phyloP scores from a whole-genome alignment of 1,140 invertebrate species.

The Oncopodura yosiiana region DNA sequence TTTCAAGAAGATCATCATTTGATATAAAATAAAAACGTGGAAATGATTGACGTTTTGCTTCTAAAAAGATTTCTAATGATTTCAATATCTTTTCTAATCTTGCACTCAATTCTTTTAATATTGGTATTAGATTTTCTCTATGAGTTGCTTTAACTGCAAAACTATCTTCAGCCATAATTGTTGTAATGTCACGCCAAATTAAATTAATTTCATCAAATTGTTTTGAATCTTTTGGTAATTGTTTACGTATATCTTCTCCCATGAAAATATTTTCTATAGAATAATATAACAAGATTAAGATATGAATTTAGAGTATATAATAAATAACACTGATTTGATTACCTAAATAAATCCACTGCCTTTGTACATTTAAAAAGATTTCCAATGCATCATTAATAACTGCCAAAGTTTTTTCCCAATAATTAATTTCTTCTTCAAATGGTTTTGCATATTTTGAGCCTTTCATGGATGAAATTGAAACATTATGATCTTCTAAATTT shows the following conservation, averaged over 20 bases:
- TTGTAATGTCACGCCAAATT: constrained; percentile 63
- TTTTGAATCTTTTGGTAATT: constrained; percentile 64
- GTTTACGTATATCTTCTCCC: constrained; percentile 72
- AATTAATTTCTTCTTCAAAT: constrained; percentile 65
- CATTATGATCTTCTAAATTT: constrained; percentile 61
- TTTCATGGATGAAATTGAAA: constrained; percentile 69
- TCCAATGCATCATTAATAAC: constrained; percentile 68
- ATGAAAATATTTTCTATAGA: constrained; percentile 72
- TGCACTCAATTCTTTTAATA: constrained; percentile 53
- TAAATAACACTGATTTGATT: too few species aligned
- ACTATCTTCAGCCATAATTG: constrained; percentile 14
- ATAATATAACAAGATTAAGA: constrained; percentile 33
- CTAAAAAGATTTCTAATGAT: constrained; percentile 68
- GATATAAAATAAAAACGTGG: constrained; percentile 80
- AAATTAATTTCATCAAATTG: constrained; percentile 61
- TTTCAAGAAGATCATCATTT: constrained; percentile 77
- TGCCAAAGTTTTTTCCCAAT: constrained; percentile 70
- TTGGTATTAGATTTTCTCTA: constrained; percentile 39
- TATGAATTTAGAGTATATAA: neutral
- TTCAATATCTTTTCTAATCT: constrained; percentile 58
- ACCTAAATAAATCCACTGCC: constrained; percentile 68
- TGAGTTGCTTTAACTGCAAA: constrained; percentile 37
- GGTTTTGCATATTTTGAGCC: constrained; percentile 73
- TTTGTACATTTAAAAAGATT: constrained; percentile 61
- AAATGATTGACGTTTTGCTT: constrained; percentile 71